Evolutionary conservation across 2,113 vertebrate species (phyloP).

Genomic region (Gnathonemus longibarbis): DNA sequence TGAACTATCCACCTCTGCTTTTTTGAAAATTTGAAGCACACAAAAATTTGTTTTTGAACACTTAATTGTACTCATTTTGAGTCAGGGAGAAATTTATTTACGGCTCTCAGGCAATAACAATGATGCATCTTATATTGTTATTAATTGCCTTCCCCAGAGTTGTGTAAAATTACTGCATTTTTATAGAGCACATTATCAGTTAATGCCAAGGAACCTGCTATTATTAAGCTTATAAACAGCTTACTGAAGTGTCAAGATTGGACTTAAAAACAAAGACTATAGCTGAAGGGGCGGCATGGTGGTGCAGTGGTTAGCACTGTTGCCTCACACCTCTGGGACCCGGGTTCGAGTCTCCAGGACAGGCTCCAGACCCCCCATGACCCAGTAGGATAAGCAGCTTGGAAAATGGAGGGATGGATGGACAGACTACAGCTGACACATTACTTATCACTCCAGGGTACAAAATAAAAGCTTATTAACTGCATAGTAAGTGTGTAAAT

Average conservation of each 20-base stretch:
- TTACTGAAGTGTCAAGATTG: not conserved
- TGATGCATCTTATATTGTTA: not conserved
- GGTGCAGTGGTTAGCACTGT: no score
- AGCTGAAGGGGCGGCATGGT: not conserved
- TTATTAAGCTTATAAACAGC: not conserved
- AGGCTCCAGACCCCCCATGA: no score
- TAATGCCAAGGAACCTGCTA: not conserved
- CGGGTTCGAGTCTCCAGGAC: no score
- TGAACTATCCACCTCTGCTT: not conserved
- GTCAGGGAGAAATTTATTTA: not conserved
- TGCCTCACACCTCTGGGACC: no score
- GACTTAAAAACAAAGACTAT: not conserved
- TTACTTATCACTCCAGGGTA: not conserved
- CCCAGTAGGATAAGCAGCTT: no score
- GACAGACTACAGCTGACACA: not conserved
- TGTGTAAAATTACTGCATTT: not conserved
- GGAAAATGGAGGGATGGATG: no score
- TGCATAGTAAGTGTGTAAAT: not conserved
- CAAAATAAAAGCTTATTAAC: not conserved
- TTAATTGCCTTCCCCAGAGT: not conserved
- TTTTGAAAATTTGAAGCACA: not conserved
- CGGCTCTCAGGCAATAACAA: not conserved
- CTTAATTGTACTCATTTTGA: not conserved
- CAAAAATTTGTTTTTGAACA: not conserved
- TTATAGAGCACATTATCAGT: not conserved